Base-by-base conservation (phyloP, 2,113 vertebrate species). In the Leptodactylus fuscus region DNA sequence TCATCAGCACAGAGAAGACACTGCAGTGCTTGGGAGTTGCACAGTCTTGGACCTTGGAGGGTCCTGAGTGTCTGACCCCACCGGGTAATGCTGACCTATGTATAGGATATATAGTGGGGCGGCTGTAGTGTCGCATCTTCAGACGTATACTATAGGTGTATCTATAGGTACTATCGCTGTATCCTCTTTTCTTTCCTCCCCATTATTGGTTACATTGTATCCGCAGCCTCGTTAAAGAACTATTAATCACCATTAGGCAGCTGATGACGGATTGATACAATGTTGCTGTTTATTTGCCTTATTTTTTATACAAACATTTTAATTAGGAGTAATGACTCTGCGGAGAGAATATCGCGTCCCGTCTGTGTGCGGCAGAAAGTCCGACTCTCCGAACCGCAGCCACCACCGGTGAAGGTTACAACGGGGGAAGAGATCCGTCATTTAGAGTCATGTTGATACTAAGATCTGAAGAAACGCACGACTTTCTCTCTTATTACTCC, bases 401-500 rank as follows among this genome's bases (percentile, higher is more conserved):
- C 71, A 88, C 87, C 86, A 86, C 83, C 88, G 70, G 16, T 77
- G 86, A 88, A 92, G 88, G 87, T 87, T 87, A 87, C n/a, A n/a
- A n/a, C 87, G 85, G 89, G 87, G 89, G 87, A 91, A 89, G 90
- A 82, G 89, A 88, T 81, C 80, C 88, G 88, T 90, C 91, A 89
- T 75, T 87, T 73, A 70, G 81, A 46, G 0, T 0, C 6, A 87
- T 48, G 29, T 41, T 9, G 49, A 87, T 90, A 93, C 90, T 85
- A 88, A 90, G 85, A 91, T 83, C 87, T 87, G 69, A 87, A 89
- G 87, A 86, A 91, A 87, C 60, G 85, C 85, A 89, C 87, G 85
- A 87, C 88, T 90, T 90, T 90, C 88, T 86, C 85, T 88, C 87
- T 86, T 88, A 91, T 91, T 88, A 87, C 88, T 89, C 88, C 88